Evolutionary conservation across 1,140 invertebrate genomes (phyloP), one percentile per base, ranked within the genome.

Genomic region (Asbolus verrucosus): DNA sequence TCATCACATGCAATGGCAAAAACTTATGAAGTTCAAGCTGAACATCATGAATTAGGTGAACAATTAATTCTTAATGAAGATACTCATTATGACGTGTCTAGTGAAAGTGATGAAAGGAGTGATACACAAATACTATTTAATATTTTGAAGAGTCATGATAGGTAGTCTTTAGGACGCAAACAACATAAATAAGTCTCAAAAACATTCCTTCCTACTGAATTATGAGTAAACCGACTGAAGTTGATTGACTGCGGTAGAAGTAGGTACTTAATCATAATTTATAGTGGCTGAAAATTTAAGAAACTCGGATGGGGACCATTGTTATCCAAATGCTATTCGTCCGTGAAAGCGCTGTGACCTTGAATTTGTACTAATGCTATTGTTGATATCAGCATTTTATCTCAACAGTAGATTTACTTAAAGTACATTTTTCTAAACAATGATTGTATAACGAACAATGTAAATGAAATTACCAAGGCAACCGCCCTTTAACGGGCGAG

Each of bases 101-200:
- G 69, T 67, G 75, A 77, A 14, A 72, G 72, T 5, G 77, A 74
- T 2, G 76, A 79, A 41, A 74, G 76, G 38, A 79, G 76, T 68
- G 79, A 81, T 65, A 75, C 75, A 19, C 73, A 80, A 63, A 74
- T 79, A 36, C 70, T 81, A 16, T 81, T 81, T 70, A 76, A 79
- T 63, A 80, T 81, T 71, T 69, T 81, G 19, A 76, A 75, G 18
- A 76, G 74, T 27, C 77, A 70, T 21, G 76, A 78, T 38, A 76
- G 78, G 69, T 79, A 77, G 43, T 54, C 46, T 4, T 36, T 30
- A 30, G 27, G 13, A 38, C 33, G 3, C n/a, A n/a, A n/a, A n/a
- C n/a, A n/a, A n/a, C n/a, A n/a, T n/a, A n/a, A n/a, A n/a, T n/a
- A 27, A 8, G 24, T 4, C 24, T 8, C 24, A 27, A 27, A 8